Percentiles rank a stretch among this genome's conserved stretches.
Evolutionary conservation across 2,113 vertebrate genomes (phyloP).

Genomic region (Sisor rabdophorus): DNA sequence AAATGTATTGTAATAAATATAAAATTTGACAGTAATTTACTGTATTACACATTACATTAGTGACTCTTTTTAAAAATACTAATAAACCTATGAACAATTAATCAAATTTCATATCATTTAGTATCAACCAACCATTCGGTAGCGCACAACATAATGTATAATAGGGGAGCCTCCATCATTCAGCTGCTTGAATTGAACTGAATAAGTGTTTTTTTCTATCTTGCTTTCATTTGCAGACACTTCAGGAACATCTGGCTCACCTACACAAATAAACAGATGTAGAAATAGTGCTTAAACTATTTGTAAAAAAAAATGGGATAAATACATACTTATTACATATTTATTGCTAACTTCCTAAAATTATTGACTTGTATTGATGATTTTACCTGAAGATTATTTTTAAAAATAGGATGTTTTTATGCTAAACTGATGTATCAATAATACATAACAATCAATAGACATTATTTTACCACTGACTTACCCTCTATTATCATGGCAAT

Average conservation of each 20-base stretch:
- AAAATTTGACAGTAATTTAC: no score
- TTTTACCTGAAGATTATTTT: background rate
- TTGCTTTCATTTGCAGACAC: constrained; percentile 47
- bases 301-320: background rate
- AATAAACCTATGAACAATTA: background rate
- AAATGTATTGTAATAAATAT: no score
- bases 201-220: constrained; percentile 58
- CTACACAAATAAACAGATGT: constrained; percentile 45
- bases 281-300: no score
- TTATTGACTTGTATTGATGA: background rate
- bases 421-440: background rate
- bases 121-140: constrained; percentile 58
- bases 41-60: no score
- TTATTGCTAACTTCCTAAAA: background rate
- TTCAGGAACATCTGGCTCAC: constrained; percentile 66
- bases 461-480: constrained; percentile 43
- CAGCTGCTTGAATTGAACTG: constrained; percentile 56
- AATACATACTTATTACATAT: background rate
- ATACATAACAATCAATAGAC: background rate
- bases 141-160: constrained; percentile 56
- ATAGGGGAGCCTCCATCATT: constrained; percentile 58
- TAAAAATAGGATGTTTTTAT: background rate
- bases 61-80: background rate
- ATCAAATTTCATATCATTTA: background rate
- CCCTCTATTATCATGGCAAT: constrained; percentile 54